Base-by-base conservation (phyloP, 2,113 vertebrate genomes). In the Galemys pyrenaicus region DNA sequence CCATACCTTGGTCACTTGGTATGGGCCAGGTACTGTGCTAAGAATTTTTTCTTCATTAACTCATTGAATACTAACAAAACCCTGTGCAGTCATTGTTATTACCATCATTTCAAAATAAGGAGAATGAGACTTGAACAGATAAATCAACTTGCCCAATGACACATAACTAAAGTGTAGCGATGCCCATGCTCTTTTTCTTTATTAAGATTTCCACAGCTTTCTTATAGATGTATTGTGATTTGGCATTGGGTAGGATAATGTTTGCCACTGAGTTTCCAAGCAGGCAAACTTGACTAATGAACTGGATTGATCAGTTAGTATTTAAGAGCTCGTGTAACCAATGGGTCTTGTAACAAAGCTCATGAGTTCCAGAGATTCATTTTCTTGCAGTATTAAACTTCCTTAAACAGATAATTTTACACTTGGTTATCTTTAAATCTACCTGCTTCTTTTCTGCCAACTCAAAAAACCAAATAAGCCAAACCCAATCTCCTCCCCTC, bases 11-110 rank as follows among this genome's bases (percentile, higher is more conserved):
- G 84, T 71, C n/a, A 62, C 82, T 95, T 92, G 37, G 9, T 56
- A 70, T 80, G 51, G 10, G 22, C 24, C 70, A 92, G 26, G 15
- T 74, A 37, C 16, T 44, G 2, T 75, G 44, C 15, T 92, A 71
- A 80, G 16, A 46, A 68, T 82, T 86, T 92, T 95, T 30, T 41
- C 79, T 51, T 94, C 32, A 96, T 75, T 82, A 93, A 78, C 51
- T 81, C 32, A 88, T 68, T 94, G 74, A 81, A 82, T 56, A 35
- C 17, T 44, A 85, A 62, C 30, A 91, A 89, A 73, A n/a, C 3
- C 32, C 17, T 95, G 37, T 64, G 16, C 6, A 60, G 12, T 87
- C 80, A 24, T 54, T 94, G 92, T 54, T 70, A 65, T 62, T 73
- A 28, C 7, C 37, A 68, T 82, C 8, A 39, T 77, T 77, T 67